Base-by-base conservation (phyloP, 1,140 invertebrate genomes). In the Stenopsyche tienmushanensis region DNA sequence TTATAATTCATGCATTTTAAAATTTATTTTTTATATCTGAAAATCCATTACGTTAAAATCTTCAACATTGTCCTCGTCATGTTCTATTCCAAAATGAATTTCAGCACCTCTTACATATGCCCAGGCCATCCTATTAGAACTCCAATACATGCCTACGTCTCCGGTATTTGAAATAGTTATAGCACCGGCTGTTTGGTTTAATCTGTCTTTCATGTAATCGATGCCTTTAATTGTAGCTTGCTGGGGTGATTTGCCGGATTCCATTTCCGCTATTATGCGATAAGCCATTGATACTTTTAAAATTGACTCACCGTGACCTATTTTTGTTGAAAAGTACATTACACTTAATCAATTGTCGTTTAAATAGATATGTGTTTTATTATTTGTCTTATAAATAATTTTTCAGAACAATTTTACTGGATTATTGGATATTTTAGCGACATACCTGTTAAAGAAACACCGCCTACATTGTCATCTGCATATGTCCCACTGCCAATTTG, bases 71-170 rank as follows among this genome's bases (percentile, higher is more conserved):
- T 65, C 49, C 24, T 68, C 54, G 26, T 68, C 59, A 8, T 81
- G 81, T 26, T 88, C 80, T 29, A 90, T 87, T 2, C 88, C 88
- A 76, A 83, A 88, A 73, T 82, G 80, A 17, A 88, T 72, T 72
- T 83, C 78, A 60, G 81, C 78, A 17, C 83, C 81, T 63, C 84
- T 83, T 3, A 85, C 80, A 72, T 88, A 91, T 2, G 87, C 88
- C 90, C 91, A 93, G 1, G 89, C 81, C 91, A 93, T 93, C 68
- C 86, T 81, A 3, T 83, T 79, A 1, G 88, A 88, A 5, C 83
- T 88, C 73, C 91, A 93, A 66, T 83, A 77, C 34, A 88, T 78
- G 5, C 88, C 91, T 25, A 91, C 75, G 9, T 89, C 82, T 1
- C 90, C 90, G 55, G 75, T 77, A 41, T 84, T 85, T 1, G 84